Evolutionary conservation across 2,888 invertebrate genomes (phyloP), one percentile per base, ranked within the genome.

Genomic region (Dasysyrphus albostriatus): DNA sequence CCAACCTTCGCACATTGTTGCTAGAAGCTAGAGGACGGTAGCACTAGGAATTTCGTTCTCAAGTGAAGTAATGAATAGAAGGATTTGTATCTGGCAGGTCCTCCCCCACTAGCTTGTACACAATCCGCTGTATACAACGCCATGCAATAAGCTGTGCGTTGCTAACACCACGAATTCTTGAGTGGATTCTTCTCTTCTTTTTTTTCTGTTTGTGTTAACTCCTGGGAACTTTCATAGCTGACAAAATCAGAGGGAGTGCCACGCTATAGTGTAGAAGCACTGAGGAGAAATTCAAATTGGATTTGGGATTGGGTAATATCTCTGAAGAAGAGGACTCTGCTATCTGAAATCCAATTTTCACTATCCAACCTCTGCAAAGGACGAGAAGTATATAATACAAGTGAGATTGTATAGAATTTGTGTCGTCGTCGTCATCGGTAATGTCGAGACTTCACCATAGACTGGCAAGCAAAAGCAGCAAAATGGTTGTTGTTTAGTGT

Each of bases 11-110:
- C 19, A 49, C 67, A 49, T 49, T 73, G 16, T 5, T 32, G 2
- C 16, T 24, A n/a, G 2, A 34, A 7, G 7, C 12, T 24, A 8
- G 32, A 29, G 54, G 0, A n/a, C 24, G 12, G 2, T 0, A 0
- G 8, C 12, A 29, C 29, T 16, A 63, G 29, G 39, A 73, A 34
- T 42, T n/a, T 47, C 42, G 59, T 42, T 8, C 51, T 67, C 49
- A 51, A 69, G 54, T 69, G 24, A 24, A 75, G 74, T 80, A 80
- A 80, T 75, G 67, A 80, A 75, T 80, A 51, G 75, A 69, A 51
- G 67, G 75, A 75, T 81, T 81, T 75, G 67, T 67, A 74, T 56
- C 65, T 49, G 39, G 49, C 44, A 69, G 34, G 29, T 75, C 29
- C 44, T 81, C 54, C 59, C n/a, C 24, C 34, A 7, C 44, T 3